phyloP scores from a whole-genome alignment of 2,888 invertebrate species.

The Dexiosoma caninum region DNA sequence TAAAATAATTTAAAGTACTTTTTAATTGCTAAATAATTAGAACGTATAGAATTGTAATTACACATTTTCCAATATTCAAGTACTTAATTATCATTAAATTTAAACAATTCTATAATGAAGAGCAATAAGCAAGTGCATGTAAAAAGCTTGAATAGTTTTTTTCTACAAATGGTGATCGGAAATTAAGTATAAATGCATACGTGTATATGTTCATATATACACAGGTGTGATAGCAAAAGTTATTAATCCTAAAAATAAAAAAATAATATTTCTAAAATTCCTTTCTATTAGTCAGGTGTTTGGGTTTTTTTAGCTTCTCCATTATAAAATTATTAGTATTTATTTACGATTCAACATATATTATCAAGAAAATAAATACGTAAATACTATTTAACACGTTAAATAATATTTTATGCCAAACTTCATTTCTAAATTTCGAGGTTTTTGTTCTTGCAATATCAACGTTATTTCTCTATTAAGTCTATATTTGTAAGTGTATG shows the following conservation, averaged over 20 bases:
- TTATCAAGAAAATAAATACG: conserved; percentile 22
- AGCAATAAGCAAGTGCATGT: neutral
- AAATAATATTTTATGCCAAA: neutral
- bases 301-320: too few relatives aligned
- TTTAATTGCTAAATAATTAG: conserved; percentile 14
- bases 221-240: too few relatives aligned
- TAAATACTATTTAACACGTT: neutral
- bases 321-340: conserved; percentile 37
- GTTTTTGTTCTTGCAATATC: neutral
- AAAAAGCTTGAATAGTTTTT: neutral
- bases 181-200: too few relatives aligned
- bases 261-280: too few relatives aligned
- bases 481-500: neutral
- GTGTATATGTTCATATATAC: too few relatives aligned
- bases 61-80: too few relatives aligned
- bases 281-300: too few relatives aligned
- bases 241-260: too few relatives aligned
- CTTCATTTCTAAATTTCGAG: neutral
- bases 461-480: neutral
- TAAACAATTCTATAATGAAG: neutral
- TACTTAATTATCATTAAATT: neutral
- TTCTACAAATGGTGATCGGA: too few relatives aligned
- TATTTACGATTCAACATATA: conserved; percentile 33
- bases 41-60: too few relatives aligned
- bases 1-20: conserved; percentile 19